Evolutionary conservation across 92 coral and sea anemone genomes (phyloP), one percentile per base, ranked within the genome.

Genomic region (Blastomussa wellsi): DNA sequence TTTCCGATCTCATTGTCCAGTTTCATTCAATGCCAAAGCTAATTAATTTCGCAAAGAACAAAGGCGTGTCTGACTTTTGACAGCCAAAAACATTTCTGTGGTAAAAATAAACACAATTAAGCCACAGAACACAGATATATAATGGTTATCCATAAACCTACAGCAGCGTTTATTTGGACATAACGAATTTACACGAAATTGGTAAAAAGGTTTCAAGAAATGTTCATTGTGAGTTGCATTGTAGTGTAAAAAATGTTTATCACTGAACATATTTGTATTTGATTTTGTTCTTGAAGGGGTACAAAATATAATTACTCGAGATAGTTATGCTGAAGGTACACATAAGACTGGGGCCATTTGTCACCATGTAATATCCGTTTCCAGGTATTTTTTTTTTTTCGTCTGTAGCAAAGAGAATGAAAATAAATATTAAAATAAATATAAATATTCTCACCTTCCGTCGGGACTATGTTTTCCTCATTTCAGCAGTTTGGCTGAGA

Each of bases 241-340:
- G 4, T 37, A 37, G 31, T 28, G 36, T 19, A 15, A 39, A 71
- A n/a, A 72, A 70, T 71, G 37, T 82, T 55, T 82, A 52, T 53
- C 15, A 60, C 36, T 35, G 26, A 36, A 22, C 35, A 71, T n/a
- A 69, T 37, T 22, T 22, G 66, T 47, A 55, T 68, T 80, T 81
- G 84, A 32, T 81, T 81, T 69, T 81, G 66, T 68, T 68, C 14
- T 39, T 66, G 62, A 19, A 64, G 31, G 74, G 44, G 35, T 28
- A 42, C 83, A 64, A 65, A 64, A 52, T 6, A 47, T 52, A 53
- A 53, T 22, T 57, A 33, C 20, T 28, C 41, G 15, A n/a, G 32
- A 32, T 47, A 47, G 47, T 11, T n/a, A 26, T n/a, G 70, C 22
- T 38, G 4, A 32, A 37, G 39, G 72, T 26, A 79, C 62, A 41